Conservation (phyloP, 2,888 invertebrate species). For the Euzetes globulus region DNA sequence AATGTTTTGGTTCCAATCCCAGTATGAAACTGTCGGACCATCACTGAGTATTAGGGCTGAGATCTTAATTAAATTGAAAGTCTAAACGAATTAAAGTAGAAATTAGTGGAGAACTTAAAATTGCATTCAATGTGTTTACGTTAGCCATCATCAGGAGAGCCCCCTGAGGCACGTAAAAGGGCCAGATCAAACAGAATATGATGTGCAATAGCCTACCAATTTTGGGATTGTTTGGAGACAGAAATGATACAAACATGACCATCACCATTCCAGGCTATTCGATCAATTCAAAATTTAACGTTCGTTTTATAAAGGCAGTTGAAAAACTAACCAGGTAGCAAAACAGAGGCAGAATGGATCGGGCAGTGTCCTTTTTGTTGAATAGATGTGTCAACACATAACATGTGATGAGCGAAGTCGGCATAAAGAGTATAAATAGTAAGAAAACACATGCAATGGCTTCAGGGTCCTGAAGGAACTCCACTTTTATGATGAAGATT, state of each 20-base stretch:
- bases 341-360: slow-evolving; percentile 54
- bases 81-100: neutral
- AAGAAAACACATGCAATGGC: slow-evolving; percentile 66
- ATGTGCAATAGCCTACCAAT: slow-evolving; percentile 58
- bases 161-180: slow-evolving; percentile 74
- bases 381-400: slow-evolving; percentile 71
- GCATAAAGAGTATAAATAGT: slow-evolving; percentile 59
- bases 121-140: slow-evolving; percentile 49
- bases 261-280: slow-evolving; percentile 47
- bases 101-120: neutral
- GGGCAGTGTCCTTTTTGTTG: slow-evolving; percentile 72
- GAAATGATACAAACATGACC: slow-evolving; percentile 53
- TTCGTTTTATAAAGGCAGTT: too few relatives aligned
- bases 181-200: slow-evolving; percentile 64
- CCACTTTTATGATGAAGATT: slow-evolving; percentile 45
- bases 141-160: slow-evolving; percentile 72
- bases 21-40: slow-evolving; percentile 11
- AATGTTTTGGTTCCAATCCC: slow-evolving; percentile 23
- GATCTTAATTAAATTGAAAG: neutral
- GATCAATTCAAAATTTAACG: too few relatives aligned
- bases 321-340: slow-evolving; percentile 45
- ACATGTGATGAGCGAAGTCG: slow-evolving; percentile 55
- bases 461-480: slow-evolving; percentile 63
- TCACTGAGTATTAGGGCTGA: neutral
- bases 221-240: slow-evolving; percentile 47